A percentile compares a stretch with the other conserved stretches of the same genome.
phyloP scores from a whole-genome alignment of 2,797 vertebrate genomes.

The Rhinophrynus dorsalis region DNA sequence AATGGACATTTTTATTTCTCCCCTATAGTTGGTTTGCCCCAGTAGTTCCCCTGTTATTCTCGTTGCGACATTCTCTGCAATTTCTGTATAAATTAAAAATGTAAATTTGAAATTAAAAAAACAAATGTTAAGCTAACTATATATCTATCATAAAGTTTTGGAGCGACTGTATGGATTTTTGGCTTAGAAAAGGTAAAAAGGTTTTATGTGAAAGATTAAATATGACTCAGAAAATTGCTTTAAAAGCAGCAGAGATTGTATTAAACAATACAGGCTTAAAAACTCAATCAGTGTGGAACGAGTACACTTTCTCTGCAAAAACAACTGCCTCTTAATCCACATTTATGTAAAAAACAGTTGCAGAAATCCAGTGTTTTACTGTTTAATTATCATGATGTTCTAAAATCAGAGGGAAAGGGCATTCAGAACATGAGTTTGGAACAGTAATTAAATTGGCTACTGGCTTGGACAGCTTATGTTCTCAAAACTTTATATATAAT shows the following conservation, averaged over 20 bases:
- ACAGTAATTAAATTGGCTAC: not conserved
- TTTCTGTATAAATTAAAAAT: no score
- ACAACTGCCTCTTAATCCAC: conserved; percentile 22
- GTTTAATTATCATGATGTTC: conserved; percentile 39
- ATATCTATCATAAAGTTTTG: no score
- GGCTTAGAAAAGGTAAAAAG: conserved; percentile 1
- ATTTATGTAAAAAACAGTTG: conserved; percentile 35
- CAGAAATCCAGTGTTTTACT: conserved; percentile 27
- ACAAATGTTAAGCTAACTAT: no score
- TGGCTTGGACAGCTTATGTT: not conserved
- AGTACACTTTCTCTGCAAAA: conserved; percentile 7
- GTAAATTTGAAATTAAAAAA: no score
- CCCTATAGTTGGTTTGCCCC: no score
- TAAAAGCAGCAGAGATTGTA: conserved; percentile 27
- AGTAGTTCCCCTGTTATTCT: no score
- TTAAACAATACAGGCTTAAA: conserved; percentile 34
- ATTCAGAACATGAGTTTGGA: not conserved
- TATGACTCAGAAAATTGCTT: conserved; percentile 1
- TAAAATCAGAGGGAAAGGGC: conserved; percentile 16
- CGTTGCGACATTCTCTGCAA: no score
- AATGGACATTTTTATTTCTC: no score
- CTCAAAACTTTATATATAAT: no score
- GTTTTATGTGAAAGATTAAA: conserved; percentile 20
- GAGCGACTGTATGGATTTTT: no score
- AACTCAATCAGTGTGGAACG: conserved; percentile 18